Evolutionary conservation across 1,140 invertebrate genomes (phyloP), one percentile per base, ranked within the genome.

Genomic region (Nephila pilipes): DNA sequence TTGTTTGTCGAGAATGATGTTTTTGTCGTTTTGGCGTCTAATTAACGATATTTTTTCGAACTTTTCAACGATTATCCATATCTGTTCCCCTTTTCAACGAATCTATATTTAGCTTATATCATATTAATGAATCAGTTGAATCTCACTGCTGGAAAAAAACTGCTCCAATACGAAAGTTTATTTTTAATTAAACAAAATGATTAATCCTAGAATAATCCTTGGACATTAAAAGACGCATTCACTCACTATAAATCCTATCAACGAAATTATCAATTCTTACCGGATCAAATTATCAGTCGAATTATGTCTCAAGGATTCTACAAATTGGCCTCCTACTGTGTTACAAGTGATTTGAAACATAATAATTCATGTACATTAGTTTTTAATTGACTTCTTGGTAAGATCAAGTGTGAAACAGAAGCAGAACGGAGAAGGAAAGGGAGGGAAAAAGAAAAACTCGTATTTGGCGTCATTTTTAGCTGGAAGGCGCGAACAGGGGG

Each of bases 361-460:
- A 14, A 46, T 81, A 81, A 81, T 55, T 81, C 80, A 55, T 81
- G 16, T 22, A 29, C 80, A 81, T 81, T 81, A 22, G 22, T 81
- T 81, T 81, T 81, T 81, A 81, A 81, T 81, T 5, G 80, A 32
- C 16, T 32, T 32, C 25, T 29, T 16, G 29, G 69, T 75, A 75
- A 75, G 36, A 6, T 20, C 36, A 18, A 75, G 69, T 75, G 69
- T 75, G 69, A 75, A 46, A 46, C 46, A 46, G 46, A 46, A 46
- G 46, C 38, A n/a, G n/a, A n/a, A 69, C 29, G 25, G 10, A 32
- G 14, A 4, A 22, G 58, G 22, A 18, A 6, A 22, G 5, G 63
- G 65, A 0, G 65, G 29, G 29, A 16, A 20, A 75, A 32, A 75
- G 29, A 32, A 32, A 36, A 29, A 16, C 36, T 36, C 29, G 69